These are phyloP conservation scores for Coregonus clupeaformis DNA, from an alignment of 2,113 vertebrate genomes.

Conservation along the genomic window DNA sequence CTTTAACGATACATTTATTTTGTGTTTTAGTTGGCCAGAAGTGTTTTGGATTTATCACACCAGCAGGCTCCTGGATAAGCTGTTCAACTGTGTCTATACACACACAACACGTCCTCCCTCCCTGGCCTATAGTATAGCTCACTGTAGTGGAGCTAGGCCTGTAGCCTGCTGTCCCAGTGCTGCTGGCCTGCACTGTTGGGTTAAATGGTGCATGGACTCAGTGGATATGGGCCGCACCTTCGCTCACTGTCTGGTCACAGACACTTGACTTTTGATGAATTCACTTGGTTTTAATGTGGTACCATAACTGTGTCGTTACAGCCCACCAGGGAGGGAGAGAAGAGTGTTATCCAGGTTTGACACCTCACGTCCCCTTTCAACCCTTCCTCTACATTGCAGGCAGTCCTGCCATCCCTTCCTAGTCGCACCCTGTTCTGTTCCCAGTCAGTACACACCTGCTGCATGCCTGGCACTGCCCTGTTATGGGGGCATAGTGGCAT, in stretches of 20 bases:
- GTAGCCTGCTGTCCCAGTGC: slow-evolving; percentile 28
- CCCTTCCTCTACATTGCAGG: background rate
- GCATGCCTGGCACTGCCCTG: background rate
- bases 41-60: slow-evolving; percentile 52
- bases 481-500: no score
- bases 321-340: background rate
- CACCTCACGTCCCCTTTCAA: background rate
- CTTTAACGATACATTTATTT: slow-evolving; percentile 43
- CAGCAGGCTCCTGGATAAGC: slow-evolving; percentile 8
- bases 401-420: background rate
- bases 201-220: slow-evolving; percentile 59
- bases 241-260: slow-evolving; percentile 54
- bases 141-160: slow-evolving; percentile 22
- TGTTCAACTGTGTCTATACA: background rate
- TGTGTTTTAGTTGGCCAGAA: slow-evolving; percentile 36
- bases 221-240: slow-evolving; percentile 55
- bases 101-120: slow-evolving; percentile 9
- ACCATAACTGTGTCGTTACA: background rate
- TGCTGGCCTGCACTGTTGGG: slow-evolving; percentile 43
- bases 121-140: slow-evolving; percentile 16
- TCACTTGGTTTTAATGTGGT: slow-evolving; percentile 37
- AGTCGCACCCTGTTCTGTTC: background rate
- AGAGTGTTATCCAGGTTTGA: background rate
- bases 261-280: slow-evolving; percentile 65
- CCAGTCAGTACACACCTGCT: slow-evolving; percentile 25